Evolutionary conservation across 2,113 vertebrate genomes (phyloP).

Genomic region (Leptocoma aspasia): DNA sequence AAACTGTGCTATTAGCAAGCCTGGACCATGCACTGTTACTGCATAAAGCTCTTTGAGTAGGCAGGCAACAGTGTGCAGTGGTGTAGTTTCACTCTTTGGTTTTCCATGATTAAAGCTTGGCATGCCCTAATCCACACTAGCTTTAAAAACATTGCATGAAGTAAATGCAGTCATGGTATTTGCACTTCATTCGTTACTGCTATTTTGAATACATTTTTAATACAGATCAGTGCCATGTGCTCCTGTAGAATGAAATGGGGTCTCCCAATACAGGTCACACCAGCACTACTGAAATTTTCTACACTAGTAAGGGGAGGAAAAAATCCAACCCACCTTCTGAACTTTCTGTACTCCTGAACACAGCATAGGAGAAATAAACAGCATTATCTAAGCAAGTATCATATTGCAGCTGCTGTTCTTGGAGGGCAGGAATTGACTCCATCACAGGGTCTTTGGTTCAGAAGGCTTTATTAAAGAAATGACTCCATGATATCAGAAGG

Average conservation of each 20-base stretch:
- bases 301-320: accelerated
- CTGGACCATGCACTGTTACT: neutral
- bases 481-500: no score
- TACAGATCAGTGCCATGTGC: neutral
- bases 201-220: neutral
- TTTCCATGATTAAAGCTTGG: neutral
- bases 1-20: neutral
- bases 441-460: no score
- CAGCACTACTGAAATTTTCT: neutral
- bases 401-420: no score
- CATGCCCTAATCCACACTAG: neutral
- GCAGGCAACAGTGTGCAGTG: neutral
- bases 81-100: neutral
- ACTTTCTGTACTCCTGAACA: neutral
- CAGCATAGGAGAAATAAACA: neutral
- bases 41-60: neutral
- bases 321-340: neutral
- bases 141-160: neutral
- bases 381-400: neutral
- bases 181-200: neutral
- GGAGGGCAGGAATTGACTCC: no score
- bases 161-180: neutral
- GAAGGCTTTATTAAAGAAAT: no score
- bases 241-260: neutral
- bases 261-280: neutral